phyloP scores from a whole-genome alignment of 2,113 vertebrate species.

The Lamprologus ornatipinnis region DNA sequence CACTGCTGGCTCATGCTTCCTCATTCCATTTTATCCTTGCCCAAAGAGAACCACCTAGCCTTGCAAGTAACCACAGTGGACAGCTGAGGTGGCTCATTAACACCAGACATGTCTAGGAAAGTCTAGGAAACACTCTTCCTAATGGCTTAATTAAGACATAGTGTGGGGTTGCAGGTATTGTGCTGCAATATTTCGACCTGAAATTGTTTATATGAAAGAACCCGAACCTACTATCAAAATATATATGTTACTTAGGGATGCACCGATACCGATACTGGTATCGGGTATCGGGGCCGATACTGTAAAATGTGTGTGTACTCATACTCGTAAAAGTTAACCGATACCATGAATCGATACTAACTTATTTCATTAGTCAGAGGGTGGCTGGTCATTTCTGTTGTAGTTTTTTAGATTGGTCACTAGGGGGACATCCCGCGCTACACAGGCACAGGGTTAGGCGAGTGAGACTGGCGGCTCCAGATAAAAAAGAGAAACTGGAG shows the following conservation, averaged over 20 bases:
- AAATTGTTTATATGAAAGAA: not conserved
- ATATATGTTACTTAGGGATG: not conserved
- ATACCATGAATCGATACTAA: too few relatives aligned
- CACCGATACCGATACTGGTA: too few relatives aligned
- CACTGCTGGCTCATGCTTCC: conserved; percentile 43
- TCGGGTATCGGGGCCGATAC: too few relatives aligned
- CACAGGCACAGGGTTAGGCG: too few relatives aligned
- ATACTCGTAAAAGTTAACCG: too few relatives aligned
- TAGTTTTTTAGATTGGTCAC: too few relatives aligned
- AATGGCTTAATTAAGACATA: conserved; percentile 33
- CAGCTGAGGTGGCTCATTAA: conserved; percentile 50
- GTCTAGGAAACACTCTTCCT: conserved; percentile 18
- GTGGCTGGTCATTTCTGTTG: too few relatives aligned
- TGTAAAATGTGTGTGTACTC: too few relatives aligned
- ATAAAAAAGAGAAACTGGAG: too few relatives aligned
- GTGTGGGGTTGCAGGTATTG: not conserved
- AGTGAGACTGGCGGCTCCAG: too few relatives aligned
- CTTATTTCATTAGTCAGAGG: too few relatives aligned
- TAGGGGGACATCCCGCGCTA: too few relatives aligned
- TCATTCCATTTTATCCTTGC: conserved; percentile 32
- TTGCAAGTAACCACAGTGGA: conserved; percentile 45
- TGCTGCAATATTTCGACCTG: not conserved
- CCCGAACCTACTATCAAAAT: not conserved
- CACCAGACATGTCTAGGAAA: conserved; percentile 1
- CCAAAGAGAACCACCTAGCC: conserved; percentile 33